Base-by-base conservation (phyloP, 37 sponge, comb jelly and placozoan species). In the Aphrocallistes beatrix region DNA sequence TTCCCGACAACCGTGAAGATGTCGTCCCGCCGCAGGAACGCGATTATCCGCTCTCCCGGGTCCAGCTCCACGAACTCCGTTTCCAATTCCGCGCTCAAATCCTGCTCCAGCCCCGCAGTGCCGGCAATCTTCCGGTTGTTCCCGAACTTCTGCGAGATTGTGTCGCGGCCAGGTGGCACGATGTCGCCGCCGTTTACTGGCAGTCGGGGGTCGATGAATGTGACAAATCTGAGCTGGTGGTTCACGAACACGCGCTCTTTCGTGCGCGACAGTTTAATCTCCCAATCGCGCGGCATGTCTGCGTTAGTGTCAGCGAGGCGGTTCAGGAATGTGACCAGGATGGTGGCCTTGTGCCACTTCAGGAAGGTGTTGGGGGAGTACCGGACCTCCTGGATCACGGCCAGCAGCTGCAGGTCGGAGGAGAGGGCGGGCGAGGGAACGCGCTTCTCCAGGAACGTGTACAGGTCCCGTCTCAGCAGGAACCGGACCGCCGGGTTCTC, bases 141-240 rank as follows among this genome's bases (percentile, higher is more conserved):
- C 32, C 75, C 3, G 75, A 60, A 3, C 75, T 28, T 60, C 75
- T 60, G 75, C n/a, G 75, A 30, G 75, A 60, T 60, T 6, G 28
- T 30, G 28, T 60, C 75, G 28, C n/a, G 75, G 32, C 75, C 38
- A 36, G 39, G 51, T 60, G 84, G 85, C 51, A 81, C 81, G 86
- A 82, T 84, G 1, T 83, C 85, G 9, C 32, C 23, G 37, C 86
- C 81, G 36, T 85, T 84, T 25, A 88, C 83, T 17, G 96, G 96
- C 1, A 95, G 90, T 19, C 96, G 90, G 38, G 96, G 96, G 81
- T 95, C 96, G 48, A 95, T 88, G 85, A 91, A 95, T 9, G 96
- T 87, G 25, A 93, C 93, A 25, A 90, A 19, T 36, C 86, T 38
- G 3, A 86, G 83, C 34, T 83, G 38, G 82, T 95, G 96, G 85